These are phyloP conservation scores for Dorcus hopei DNA, from an alignment of 2,888 invertebrate species.

Conservation along the genomic window DNA sequence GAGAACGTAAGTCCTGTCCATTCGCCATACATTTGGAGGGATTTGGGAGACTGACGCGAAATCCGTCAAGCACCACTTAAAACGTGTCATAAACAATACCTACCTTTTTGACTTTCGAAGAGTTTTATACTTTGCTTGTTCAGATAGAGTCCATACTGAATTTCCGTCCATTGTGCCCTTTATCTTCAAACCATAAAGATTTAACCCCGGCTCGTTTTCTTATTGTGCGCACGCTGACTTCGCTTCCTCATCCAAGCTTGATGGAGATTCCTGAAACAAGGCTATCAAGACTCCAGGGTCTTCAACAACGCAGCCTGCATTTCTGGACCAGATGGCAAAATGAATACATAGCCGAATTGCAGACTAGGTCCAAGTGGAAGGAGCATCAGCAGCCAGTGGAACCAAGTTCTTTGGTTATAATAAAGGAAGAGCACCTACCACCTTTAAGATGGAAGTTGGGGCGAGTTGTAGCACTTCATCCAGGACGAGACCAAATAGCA, in stretches of 20 bases:
- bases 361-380: conserved; percentile 27
- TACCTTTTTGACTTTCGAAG: too few relatives aligned
- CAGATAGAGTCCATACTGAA: background rate
- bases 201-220: background rate
- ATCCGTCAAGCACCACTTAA: too few relatives aligned
- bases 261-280: background rate
- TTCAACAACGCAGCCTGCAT: conserved; percentile 23
- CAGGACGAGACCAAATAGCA: background rate
- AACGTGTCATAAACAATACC: too few relatives aligned
- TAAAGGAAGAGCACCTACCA: background rate
- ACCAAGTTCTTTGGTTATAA: background rate
- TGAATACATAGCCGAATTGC: conserved; percentile 30
- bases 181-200: background rate
- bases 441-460: background rate
- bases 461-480: background rate
- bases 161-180: background rate
- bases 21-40: too few relatives aligned
- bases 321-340: conserved; percentile 27
- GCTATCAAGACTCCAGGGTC: conserved; percentile 24
- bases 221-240: background rate
- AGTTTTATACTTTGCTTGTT: too few relatives aligned
- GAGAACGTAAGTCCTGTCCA: too few relatives aligned
- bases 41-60: too few relatives aligned
- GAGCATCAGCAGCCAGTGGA: background rate
- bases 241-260: background rate